Evolutionary conservation across 2,888 invertebrate genomes (phyloP).

Genomic region (Eupithecia dodoneata): DNA sequence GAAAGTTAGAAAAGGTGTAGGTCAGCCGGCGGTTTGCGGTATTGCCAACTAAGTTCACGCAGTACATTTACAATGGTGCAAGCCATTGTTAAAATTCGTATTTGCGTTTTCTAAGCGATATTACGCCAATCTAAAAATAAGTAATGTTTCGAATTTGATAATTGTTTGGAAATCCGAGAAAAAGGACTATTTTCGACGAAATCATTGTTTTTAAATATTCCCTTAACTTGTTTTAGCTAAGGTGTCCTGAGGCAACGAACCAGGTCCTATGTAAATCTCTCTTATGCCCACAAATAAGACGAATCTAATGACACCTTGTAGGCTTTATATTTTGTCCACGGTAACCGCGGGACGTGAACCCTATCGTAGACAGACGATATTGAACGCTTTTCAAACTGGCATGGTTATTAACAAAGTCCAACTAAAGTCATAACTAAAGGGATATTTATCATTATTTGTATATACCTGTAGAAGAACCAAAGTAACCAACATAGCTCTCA

Average conservation of each 20-base stretch:
- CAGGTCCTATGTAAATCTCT: neutral
- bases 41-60: conserved; percentile 45
- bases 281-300: neutral
- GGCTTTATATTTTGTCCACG: neutral
- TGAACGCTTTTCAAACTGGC: neutral
- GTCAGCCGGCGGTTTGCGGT: conserved; percentile 48
- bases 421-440: no score
- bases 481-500: no score
- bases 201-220: conserved; percentile 2
- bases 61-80: conserved; percentile 28
- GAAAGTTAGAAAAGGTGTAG: conserved; percentile 54
- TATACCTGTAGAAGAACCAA: no score
- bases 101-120: conserved; percentile 14
- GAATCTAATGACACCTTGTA: neutral
- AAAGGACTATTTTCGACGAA: neutral
- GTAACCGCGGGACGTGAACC: neutral
- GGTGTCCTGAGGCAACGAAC: no score
- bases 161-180: neutral
- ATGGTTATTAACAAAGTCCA: no score
- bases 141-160: neutral
- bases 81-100: conserved; percentile 28
- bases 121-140: neutral
- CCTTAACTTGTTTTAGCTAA: neutral
- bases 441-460: no score
- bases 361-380: neutral